Evolutionary conservation across 2,888 invertebrate genomes (phyloP), one percentile per base, ranked within the genome.

Genomic region (Coremacera marginata): DNA sequence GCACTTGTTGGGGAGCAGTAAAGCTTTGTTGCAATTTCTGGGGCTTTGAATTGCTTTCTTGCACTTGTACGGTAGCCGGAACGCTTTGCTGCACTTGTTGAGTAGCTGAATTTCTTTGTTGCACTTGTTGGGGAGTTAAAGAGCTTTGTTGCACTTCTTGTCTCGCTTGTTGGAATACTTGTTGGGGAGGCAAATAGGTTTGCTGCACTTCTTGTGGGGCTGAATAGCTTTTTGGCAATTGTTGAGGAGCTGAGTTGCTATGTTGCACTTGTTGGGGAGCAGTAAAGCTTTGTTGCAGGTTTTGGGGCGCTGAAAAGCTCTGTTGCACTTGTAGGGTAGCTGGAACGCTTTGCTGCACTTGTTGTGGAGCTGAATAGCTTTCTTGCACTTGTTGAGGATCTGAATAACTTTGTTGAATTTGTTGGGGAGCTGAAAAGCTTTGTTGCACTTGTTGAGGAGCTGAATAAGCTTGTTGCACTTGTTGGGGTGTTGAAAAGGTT

Each of bases 351-450:
- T 77, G 75, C 16, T 78, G 78, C n/a, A 70, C 31, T n/a, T 75
- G 63, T 7, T 70, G 57, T 9, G 68, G n/a, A 5, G 81, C 16
- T 37, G 81, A 82, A 78, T 80, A 82, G 77, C 65, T 82, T 52
- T 52, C 7, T 52, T 25, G 63, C 63, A 62, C 27, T 16, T 16
- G 16, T 16, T 62, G 63, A 11, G 25, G 63, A 3, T 3, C 51
- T 51, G 51, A 51, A 51, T 51, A 51, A 8, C 16, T 51, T 51
- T 51, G 51, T 51, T 51, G 51, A 2, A 51, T 8, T 51, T 14
- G 14, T 7, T 51, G 51, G 3, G 31, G 34, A 25, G 49, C 70
- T 0, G 80, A 37, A 76, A 79, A 0, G 80, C 63, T 19, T 71
- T 60, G 62, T 16, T 27, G 16, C 31, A 62, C 5, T 14, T 14